Conservation (phyloP, 2,888 invertebrate genomes). For the Andrena praecox region DNA sequence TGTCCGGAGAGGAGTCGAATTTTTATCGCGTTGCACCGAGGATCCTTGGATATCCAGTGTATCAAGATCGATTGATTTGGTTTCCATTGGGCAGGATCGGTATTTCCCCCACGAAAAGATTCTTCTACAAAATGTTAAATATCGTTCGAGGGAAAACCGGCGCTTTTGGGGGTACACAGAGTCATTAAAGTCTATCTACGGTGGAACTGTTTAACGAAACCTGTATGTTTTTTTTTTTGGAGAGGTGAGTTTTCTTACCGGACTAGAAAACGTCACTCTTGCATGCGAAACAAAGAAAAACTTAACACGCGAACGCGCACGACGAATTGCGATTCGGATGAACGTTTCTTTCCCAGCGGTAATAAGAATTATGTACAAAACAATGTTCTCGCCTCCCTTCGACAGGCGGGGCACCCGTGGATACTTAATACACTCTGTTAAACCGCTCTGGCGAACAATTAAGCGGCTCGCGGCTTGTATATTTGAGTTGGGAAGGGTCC, state of each 20-base stretch:
- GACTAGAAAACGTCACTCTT: slow-evolving; percentile 19
- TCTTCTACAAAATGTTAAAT: not conserved
- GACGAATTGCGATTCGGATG: slow-evolving; percentile 9
- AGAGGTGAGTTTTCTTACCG: slow-evolving; percentile 12
- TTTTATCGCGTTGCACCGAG: not conserved
- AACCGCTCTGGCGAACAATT: not conserved
- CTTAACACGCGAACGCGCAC: not conserved
- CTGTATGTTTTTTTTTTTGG: not conserved
- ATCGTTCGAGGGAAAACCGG: not conserved
- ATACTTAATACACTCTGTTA: not conserved
- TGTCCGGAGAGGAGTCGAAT: not conserved
- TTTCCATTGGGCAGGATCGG: not conserved
- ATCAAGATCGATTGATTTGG: slow-evolving; percentile 12
- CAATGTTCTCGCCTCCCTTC: slow-evolving; percentile 1
- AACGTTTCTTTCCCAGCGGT: not conserved
- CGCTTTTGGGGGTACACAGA: too few relatives aligned
- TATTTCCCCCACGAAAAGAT: not conserved
- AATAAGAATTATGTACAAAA: slow-evolving; percentile 36
- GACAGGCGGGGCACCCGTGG: slow-evolving; percentile 1
- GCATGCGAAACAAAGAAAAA: not conserved
- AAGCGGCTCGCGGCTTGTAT: not conserved
- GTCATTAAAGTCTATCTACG: not conserved
- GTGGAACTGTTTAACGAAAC: slow-evolving; percentile 9
- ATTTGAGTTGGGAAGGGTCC: not conserved
- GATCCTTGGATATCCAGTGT: not conserved